A percentile compares a stretch with the other conserved stretches of the same genome.
Evolutionary conservation across 2,113 vertebrate species (phyloP).

Genomic region (Capreolus pygargus): DNA sequence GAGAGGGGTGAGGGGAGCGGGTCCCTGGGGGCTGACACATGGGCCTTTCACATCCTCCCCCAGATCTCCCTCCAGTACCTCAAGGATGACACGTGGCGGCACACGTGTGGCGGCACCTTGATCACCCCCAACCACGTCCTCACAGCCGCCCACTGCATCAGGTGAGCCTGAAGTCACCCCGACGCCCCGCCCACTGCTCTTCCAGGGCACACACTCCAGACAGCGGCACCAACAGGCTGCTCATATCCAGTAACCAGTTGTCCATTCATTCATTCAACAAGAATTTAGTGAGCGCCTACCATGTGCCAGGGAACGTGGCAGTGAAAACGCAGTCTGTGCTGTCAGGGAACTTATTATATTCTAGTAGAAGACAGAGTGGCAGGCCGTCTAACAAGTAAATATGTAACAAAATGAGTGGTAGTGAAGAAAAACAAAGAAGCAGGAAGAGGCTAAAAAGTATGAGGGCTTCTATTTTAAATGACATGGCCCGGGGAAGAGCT

Average conservation of each 20-base stretch:
- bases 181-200: background rate
- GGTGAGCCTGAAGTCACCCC: conserved; percentile 65
- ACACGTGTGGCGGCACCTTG: conserved; percentile 90
- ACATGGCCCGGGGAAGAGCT: background rate
- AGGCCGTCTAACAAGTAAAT: background rate
- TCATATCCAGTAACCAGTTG: fast-evolving
- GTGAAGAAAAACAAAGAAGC: background rate
- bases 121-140: conserved; percentile 86
- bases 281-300: too few species aligned
- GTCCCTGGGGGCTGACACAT: background rate
- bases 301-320: background rate
- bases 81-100: conserved; percentile 75
- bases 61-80: conserved; percentile 92
- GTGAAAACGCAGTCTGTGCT: background rate
- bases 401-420: fast-evolving
- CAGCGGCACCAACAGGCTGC: background rate
- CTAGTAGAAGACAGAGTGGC: background rate
- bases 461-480: background rate
- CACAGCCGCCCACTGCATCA: conserved; percentile 93
- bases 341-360: background rate
- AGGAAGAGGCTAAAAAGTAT: background rate
- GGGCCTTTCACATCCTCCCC: background rate
- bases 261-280: background rate
- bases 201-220: background rate
- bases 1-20: fast-evolving